Percentiles rank a stretch among this genome's conserved stretches.
phyloP scores from a whole-genome alignment of 2,113 vertebrate genomes.

The Syngnathus typhle region DNA sequence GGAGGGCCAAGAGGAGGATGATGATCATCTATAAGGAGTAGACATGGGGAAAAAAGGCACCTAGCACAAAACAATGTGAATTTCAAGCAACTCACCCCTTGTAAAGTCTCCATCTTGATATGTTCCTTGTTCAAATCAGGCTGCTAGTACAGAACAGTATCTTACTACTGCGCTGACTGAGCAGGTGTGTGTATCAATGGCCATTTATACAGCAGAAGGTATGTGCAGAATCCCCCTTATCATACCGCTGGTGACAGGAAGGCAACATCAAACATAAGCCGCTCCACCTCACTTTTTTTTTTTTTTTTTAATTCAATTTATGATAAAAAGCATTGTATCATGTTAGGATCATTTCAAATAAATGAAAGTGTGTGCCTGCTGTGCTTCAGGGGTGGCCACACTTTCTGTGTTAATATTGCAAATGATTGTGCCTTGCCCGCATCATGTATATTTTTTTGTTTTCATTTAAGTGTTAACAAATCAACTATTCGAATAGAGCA shows the following conservation, averaged over 20 bases:
- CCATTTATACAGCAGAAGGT: slow-evolving; percentile 68
- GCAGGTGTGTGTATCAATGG: slow-evolving; percentile 25
- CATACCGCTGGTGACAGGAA: slow-evolving; percentile 64
- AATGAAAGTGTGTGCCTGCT: slow-evolving; percentile 14
- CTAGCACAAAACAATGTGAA: background rate
- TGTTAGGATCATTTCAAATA: slow-evolving; percentile 26
- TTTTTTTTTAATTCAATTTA: slow-evolving; percentile 46
- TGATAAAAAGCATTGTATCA: slow-evolving; percentile 47
- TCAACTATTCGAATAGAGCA: too few species aligned
- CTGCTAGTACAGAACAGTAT: background rate
- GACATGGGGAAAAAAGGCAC: background rate
- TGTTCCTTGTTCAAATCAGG: slow-evolving; percentile 1
- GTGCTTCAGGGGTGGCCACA: background rate
- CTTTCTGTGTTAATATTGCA: too few species aligned
- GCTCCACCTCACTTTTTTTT: slow-evolving; percentile 44
- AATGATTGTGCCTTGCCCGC: too few species aligned
- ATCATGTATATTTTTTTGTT: too few species aligned
- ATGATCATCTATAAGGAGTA: slow-evolving; percentile 47
- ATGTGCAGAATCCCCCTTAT: slow-evolving; percentile 78
- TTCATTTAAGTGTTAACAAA: too few species aligned
- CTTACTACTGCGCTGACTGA: background rate
- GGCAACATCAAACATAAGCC: slow-evolving; percentile 66
- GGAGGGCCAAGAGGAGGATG: slow-evolving; percentile 42
- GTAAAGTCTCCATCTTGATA: slow-evolving; percentile 37
- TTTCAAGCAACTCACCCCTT: slow-evolving; percentile 46